A percentile compares a stretch with the other conserved stretches of the same genome.
phyloP scores from a whole-genome alignment of 2,797 vertebrate genomes.

The Cyclura pinguis region DNA sequence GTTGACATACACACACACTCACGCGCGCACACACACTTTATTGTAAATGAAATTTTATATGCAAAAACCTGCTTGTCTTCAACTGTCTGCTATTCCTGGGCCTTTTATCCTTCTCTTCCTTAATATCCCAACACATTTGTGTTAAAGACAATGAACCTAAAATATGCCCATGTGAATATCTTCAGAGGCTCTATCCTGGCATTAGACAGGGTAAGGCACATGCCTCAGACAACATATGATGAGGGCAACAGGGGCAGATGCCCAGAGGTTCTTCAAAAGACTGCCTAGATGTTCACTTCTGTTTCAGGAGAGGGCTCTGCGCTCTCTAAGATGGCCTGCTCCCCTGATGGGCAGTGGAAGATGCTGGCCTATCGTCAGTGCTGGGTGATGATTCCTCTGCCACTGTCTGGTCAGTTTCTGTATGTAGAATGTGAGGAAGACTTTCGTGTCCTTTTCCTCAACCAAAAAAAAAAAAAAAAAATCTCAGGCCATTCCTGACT shows the following conservation, averaged over 20 bases:
- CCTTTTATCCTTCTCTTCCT: constrained; percentile 40
- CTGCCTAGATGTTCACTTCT: background rate
- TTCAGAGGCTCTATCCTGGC: background rate
- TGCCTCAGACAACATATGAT: background rate
- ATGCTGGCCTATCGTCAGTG: background rate
- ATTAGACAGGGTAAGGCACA: background rate
- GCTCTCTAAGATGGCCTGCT: background rate
- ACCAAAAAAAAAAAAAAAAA: background rate
- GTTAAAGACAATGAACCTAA: background rate
- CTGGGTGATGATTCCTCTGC: background rate
- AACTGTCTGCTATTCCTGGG: constrained; percentile 61
- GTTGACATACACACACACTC: constrained; percentile 25
- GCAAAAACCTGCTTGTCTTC: constrained; percentile 69
- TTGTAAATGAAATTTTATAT: constrained; percentile 74
- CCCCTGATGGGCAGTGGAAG: background rate
- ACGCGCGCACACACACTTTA: constrained; percentile 10
- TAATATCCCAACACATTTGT: background rate
- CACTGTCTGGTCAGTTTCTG: background rate
- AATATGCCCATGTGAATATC: background rate
- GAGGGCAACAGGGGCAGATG: too few relatives aligned
- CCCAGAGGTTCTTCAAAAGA: too few relatives aligned
- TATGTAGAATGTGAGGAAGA: background rate
- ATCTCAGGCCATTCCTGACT: background rate
- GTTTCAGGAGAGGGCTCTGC: background rate
- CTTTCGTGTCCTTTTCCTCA: background rate